These are phyloP conservation scores for Fukomys damarensis DNA, from an alignment of 2,113 vertebrate species.

Conservation along the genomic window DNA sequence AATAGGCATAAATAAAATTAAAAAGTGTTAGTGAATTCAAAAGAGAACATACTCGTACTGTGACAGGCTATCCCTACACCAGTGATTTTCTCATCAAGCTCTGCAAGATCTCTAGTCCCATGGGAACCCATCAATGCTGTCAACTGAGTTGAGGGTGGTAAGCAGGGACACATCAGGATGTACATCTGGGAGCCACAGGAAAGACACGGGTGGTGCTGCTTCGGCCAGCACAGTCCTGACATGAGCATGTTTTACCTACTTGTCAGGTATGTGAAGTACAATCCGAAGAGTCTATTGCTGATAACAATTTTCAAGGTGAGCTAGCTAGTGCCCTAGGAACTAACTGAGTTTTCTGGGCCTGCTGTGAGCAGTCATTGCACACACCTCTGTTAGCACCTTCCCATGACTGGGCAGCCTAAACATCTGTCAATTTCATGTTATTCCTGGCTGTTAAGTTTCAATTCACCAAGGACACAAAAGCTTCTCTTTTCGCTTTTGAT, in stretches of 20 bases:
- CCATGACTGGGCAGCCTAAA: background rate
- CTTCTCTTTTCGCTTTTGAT: background rate
- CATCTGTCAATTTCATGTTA: background rate
- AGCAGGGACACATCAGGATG: background rate
- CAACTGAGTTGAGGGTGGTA: background rate
- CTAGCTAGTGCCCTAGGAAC: background rate
- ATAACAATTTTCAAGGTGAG: background rate
- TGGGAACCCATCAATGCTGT: background rate
- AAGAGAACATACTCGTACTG: background rate
- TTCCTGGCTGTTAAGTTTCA: background rate
- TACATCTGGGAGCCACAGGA: background rate
- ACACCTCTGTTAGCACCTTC: background rate
- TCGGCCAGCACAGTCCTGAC: background rate
- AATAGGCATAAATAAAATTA: background rate
- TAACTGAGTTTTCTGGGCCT: background rate
- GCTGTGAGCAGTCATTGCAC: background rate
- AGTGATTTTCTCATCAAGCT: background rate
- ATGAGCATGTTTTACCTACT: background rate
- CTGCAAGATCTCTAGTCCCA: background rate
- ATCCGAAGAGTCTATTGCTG: background rate
- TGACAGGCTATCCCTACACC: background rate
- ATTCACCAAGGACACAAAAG: background rate
- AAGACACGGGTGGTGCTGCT: background rate
- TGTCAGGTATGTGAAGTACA: background rate
- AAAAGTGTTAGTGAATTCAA: background rate